phyloP scores from a whole-genome alignment of 2,888 invertebrate species.

The Malthinus seriepunctatus region DNA sequence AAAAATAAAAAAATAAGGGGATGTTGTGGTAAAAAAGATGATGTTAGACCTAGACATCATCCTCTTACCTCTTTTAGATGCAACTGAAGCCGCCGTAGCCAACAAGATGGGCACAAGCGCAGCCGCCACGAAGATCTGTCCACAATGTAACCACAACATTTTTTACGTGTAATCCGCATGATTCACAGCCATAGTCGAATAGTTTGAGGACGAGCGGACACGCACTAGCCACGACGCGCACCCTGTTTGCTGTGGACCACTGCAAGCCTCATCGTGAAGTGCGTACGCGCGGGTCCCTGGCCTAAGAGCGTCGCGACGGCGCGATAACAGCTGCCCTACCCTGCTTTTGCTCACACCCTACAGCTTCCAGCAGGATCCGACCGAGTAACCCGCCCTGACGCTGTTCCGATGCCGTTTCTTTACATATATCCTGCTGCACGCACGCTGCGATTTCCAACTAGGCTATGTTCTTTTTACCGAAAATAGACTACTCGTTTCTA shows the following conservation, averaged over 20 bases:
- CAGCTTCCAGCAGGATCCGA: constrained; percentile 32
- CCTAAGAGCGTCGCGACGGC: constrained; percentile 42
- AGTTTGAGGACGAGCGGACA: constrained; percentile 37
- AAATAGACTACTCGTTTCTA: constrained; percentile 4
- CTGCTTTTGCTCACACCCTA: constrained; percentile 41
- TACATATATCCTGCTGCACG: constrained; percentile 20
- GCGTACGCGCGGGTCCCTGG: constrained; percentile 46
- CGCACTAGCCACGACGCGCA: constrained; percentile 44
- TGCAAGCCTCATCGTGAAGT: constrained; percentile 50
- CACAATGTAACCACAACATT: constrained; percentile 53
- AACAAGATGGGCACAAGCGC: constrained; percentile 43
- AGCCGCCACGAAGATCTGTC: constrained; percentile 48
- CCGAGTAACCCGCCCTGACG: constrained; percentile 29
- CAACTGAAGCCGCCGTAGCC: constrained; percentile 42
- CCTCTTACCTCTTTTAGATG: constrained; percentile 51
- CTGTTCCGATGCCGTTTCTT: constrained; percentile 20
- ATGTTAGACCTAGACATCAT: constrained; percentile 1
- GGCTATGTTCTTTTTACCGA: background rate
- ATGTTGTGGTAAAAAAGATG: constrained; percentile 4
- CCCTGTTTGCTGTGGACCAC: constrained; percentile 48
- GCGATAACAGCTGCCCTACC: constrained; percentile 42
- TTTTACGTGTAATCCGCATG: constrained; percentile 52
- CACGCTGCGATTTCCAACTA: constrained; percentile 19
- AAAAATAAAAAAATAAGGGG: background rate
- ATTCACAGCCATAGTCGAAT: constrained; percentile 52